Conservation (phyloP, 2,797 vertebrate genomes). For the Pelochelys cantorii region DNA sequence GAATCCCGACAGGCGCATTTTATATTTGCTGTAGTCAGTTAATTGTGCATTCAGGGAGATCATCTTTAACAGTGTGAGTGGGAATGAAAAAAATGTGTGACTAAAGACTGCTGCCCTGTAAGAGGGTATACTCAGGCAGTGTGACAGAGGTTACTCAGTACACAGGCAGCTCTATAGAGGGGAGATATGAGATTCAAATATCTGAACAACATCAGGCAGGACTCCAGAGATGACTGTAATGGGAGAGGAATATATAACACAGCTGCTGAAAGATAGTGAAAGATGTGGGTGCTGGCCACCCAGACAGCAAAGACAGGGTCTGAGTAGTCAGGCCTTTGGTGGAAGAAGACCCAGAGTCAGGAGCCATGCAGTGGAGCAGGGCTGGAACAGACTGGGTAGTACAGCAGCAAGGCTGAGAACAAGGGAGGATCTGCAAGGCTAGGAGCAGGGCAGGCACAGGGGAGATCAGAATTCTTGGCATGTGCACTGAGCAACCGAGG, state of each 20-base stretch:
- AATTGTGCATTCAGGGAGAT: constrained; percentile 15
- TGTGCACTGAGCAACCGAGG: not conserved
- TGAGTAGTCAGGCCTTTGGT: not conserved
- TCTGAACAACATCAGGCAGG: constrained; percentile 1
- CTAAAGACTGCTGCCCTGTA: constrained; percentile 1
- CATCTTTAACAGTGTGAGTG: constrained; percentile 8
- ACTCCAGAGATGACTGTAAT: constrained; percentile 20
- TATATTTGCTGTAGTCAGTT: not conserved
- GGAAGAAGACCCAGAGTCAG: not conserved
- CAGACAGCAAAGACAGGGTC: not conserved
- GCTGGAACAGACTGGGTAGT: not conserved
- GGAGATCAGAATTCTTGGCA: not conserved
- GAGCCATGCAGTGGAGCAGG: no score
- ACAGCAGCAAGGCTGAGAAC: not conserved
- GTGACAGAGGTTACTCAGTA: constrained; percentile 40
- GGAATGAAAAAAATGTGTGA: constrained; percentile 25
- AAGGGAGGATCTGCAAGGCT: not conserved
- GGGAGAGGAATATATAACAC: not conserved
- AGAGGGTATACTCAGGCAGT: not conserved
- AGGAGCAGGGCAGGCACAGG: not conserved
- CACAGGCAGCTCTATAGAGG: constrained; percentile 6
- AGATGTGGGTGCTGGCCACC: not conserved
- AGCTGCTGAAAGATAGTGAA: not conserved
- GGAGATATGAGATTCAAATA: constrained; percentile 25
- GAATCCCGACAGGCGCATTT: constrained; percentile 24